phyloP scores from a whole-genome alignment of 1,140 invertebrate species.

The Drosophila bocki region DNA sequence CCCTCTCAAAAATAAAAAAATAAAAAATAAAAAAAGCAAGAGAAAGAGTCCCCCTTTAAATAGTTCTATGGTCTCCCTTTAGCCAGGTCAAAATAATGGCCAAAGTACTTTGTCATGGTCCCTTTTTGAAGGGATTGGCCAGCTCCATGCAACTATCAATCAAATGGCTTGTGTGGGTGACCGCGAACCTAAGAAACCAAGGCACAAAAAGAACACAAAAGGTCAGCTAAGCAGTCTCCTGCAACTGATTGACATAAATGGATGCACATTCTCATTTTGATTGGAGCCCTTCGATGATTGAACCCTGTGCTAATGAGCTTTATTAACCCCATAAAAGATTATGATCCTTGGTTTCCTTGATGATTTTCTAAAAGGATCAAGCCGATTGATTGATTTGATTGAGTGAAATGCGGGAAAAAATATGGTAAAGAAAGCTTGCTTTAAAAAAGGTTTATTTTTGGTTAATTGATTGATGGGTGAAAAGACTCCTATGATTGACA shows the following conservation, averaged over 20 bases:
- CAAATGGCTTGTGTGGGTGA: slow-evolving; percentile 58
- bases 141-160: slow-evolving; percentile 77
- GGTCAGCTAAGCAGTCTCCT: slow-evolving; percentile 6
- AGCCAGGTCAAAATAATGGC: slow-evolving; percentile 15
- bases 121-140: slow-evolving; percentile 45
- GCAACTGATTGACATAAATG: slow-evolving; percentile 46
- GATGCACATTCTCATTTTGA: slow-evolving; percentile 47
- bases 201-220: slow-evolving; percentile 1
- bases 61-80: background rate
- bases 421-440: too few species aligned
- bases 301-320: slow-evolving; percentile 64
- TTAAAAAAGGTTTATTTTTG: background rate
- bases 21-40: background rate
- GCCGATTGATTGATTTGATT: slow-evolving; percentile 24
- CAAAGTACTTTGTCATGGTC: slow-evolving; percentile 74
- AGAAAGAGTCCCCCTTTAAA: background rate
- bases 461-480: slow-evolving; percentile 1
- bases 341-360: background rate
- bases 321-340: slow-evolving; percentile 23
- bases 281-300: slow-evolving; percentile 35
- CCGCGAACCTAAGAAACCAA: background rate
- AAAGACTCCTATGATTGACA: background rate
- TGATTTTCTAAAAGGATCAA: background rate
- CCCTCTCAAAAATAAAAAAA: background rate
- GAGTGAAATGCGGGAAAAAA: slow-evolving; percentile 11